Evolutionary conservation across 2,888 invertebrate species (phyloP).

Genomic region (Anticlea derivata): DNA sequence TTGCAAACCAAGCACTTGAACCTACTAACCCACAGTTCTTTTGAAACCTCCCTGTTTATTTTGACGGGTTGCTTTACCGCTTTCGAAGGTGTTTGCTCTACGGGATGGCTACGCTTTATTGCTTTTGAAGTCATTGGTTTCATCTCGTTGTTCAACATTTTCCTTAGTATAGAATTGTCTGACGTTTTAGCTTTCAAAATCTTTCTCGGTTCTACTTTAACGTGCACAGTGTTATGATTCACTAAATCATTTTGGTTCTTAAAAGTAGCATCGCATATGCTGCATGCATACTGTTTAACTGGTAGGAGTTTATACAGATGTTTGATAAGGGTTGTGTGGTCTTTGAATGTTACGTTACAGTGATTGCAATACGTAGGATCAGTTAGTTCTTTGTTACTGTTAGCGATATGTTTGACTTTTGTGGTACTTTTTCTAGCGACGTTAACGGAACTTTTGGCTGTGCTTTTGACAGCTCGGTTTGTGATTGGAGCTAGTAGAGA

Average conservation of each 20-base stretch:
- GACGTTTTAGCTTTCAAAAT: constrained; percentile 19
- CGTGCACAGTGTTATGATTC: constrained; percentile 22
- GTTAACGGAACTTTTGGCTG: constrained; percentile 23
- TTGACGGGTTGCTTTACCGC: background rate
- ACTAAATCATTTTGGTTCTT: constrained; percentile 17
- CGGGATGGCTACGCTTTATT: background rate
- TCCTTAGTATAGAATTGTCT: constrained; percentile 10
- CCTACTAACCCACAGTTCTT: background rate
- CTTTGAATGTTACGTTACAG: constrained; percentile 48
- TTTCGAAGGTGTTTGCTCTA: background rate
- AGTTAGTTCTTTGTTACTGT: constrained; percentile 1
- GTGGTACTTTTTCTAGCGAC: constrained; percentile 26
- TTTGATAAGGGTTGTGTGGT: constrained; percentile 48
- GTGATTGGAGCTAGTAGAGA: constrained; percentile 47
- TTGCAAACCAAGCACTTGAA: constrained; percentile 33
- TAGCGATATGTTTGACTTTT: background rate
- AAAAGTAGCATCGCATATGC: constrained; percentile 22
- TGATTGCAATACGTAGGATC: constrained; percentile 47
- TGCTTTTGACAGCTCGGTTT: constrained; percentile 38
- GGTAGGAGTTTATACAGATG: constrained; percentile 55
- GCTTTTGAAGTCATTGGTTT: background rate
- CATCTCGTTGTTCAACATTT: background rate
- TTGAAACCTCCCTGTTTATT: background rate
- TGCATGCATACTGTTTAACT: constrained; percentile 37
- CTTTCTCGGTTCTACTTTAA: constrained; percentile 24